A percentile compares a stretch with the other conserved stretches of the same genome.
Evolutionary conservation across 2,797 vertebrate species (phyloP).

Genomic region (Channallabes apus): DNA sequence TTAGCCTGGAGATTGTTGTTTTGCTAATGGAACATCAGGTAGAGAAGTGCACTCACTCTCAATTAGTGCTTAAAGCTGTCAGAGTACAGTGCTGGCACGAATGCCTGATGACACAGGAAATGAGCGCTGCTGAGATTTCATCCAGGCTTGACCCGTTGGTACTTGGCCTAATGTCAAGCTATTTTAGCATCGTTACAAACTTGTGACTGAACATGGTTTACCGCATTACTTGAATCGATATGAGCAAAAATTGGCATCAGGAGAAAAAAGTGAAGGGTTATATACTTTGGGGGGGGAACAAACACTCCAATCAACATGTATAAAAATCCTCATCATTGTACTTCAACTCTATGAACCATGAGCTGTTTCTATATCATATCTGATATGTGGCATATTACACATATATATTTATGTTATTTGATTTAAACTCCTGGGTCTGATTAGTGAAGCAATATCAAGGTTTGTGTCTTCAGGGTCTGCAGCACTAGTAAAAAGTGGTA

Average conservation of each 20-base stretch:
- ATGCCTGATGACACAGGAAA: constrained; percentile 34
- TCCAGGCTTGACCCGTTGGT: constrained; percentile 1
- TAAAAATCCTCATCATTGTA: neutral
- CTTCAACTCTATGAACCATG: neutral
- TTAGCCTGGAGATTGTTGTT: constrained; percentile 37
- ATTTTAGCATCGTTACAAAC: neutral
- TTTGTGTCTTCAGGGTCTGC: neutral
- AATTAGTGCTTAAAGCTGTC: constrained; percentile 43
- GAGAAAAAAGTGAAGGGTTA: neutral
- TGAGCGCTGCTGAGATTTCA: constrained; percentile 6
- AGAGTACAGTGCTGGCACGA: constrained; percentile 23
- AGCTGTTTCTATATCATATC: neutral
- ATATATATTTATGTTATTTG: neutral
- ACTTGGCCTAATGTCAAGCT: neutral
- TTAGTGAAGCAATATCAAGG: neutral
- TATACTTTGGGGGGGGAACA: no score
- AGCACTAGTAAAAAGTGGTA: neutral
- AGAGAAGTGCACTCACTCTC: constrained; percentile 36
- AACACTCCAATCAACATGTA: neutral
- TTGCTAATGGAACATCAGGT: constrained; percentile 45
- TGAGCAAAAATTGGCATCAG: neutral
- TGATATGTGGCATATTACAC: no score
- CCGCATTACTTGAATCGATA: neutral
- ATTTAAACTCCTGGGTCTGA: neutral
- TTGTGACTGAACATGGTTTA: neutral